Conservation (phyloP, 2,797 vertebrate species). For the Aldrovandia affinis region DNA sequence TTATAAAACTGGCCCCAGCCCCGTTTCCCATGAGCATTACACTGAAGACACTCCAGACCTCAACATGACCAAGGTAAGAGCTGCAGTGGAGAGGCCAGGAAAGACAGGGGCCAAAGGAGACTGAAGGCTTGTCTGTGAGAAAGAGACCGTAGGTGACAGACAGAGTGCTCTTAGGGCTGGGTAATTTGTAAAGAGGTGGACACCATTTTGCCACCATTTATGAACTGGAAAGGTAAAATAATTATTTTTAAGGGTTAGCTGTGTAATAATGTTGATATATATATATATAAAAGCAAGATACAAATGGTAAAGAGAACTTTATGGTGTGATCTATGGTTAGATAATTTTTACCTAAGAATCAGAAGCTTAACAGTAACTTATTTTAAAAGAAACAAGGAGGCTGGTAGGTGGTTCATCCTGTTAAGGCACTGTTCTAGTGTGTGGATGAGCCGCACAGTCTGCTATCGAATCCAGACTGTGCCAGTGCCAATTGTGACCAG, state of each 20-base stretch:
- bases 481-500: no score
- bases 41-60: neutral
- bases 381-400: no score
- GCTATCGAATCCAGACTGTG: no score
- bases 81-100: neutral
- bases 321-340: no score
- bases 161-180: neutral
- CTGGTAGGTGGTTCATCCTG: no score
- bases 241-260: neutral
- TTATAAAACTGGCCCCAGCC: slow-evolving; percentile 22
- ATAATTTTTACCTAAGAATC: no score
- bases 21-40: slow-evolving; percentile 1
- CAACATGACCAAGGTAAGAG: slow-evolving; percentile 24
- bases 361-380: no score
- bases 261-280: neutral
- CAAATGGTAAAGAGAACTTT: no score
- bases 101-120: neutral
- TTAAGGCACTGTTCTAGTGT: no score
- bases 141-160: neutral
- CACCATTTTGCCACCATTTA: neutral
- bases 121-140: neutral
- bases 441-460: no score
- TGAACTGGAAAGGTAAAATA: no score
- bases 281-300: no score
- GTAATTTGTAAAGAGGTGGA: neutral